Evolutionary conservation across 2,797 vertebrate species (phyloP), one percentile per base, ranked within the genome.

Genomic region (Phrynocephalus guinanensis): DNA sequence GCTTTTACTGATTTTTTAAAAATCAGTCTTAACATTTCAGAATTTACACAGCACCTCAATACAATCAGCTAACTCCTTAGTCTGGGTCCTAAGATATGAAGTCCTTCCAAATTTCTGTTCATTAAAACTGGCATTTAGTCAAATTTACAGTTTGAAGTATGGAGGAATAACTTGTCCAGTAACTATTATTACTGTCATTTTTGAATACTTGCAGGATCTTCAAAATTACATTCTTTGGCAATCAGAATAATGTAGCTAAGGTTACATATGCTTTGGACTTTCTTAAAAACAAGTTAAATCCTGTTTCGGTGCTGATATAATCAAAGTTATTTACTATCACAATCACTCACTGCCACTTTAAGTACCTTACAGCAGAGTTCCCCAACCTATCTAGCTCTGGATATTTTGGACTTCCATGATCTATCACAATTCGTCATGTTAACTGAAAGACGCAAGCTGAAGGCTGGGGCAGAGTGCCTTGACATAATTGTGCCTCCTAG

Each of bases 171-270:
- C 7, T 48, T 56, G 76, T 5, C 11, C 28, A 44, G 85, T 28
- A 82, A 60, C 0, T 88, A 1, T 60, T 48, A 1, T 3, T 77
- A 1, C 30, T 77, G 84, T 18, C 86, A 83, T 77, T 38, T 8
- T 30, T 72, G 56, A 13, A 28, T 82, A 52, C 30, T 26, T 77
- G 22, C 70, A 81, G 63, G 7, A 18, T 90, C 15, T 56, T 80
- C n/a, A 22, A 30, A 89, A 28, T 0, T 1, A 44, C 18, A 82
- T 66, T 0, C 0, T 5, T 30, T 86, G 78, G 86, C 18, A 63
- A 3, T 83, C 18, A n/a, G 5, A 79, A 30, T n/a, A 52, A 24
- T 76, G 63, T n/a, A 82, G 24, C 11, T 38, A 67, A 33, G 28
- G 0, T 20, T 67, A 8, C 68, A 6, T 84, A 75, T 30, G 1